A percentile compares a stretch with the other conserved stretches of the same genome.
Conservation (phyloP, 1,140 invertebrate species). For the Drosophila triauraria region DNA sequence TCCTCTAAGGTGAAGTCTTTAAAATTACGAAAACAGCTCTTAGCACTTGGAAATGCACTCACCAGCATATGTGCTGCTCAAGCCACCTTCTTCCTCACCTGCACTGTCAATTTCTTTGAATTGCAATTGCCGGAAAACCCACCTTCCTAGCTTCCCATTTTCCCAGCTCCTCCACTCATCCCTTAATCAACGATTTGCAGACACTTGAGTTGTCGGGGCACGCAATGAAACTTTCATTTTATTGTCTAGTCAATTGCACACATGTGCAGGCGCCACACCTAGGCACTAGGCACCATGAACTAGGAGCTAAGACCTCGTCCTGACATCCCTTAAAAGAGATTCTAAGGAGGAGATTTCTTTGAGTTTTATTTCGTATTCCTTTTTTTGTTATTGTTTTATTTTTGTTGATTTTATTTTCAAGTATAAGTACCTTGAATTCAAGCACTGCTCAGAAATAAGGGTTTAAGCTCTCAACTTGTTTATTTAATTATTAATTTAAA, state of each 20-base stretch:
- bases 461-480: not conserved
- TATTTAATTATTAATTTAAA: not conserved
- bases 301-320: not conserved
- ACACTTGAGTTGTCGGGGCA: constrained; percentile 28
- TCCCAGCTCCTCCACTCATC: not conserved
- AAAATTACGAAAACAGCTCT: not conserved
- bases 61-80: constrained; percentile 3
- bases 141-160: not conserved
- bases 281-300: too few species aligned
- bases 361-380: constrained; percentile 9
- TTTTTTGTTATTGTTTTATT: not conserved
- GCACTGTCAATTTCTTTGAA: constrained; percentile 30
- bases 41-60: constrained; percentile 12
- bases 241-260: constrained; percentile 31
- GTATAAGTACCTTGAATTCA: not conserved
- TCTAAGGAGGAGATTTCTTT: constrained; percentile 3
- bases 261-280: constrained; percentile 8
- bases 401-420: not conserved
- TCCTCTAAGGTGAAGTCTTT: not conserved
- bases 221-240: constrained; percentile 40
- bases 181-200: constrained; percentile 37
- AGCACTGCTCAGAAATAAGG: not conserved
- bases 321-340: not conserved
- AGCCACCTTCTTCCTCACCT: not conserved
- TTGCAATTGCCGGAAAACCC: not conserved